Conservation (phyloP, 2,113 vertebrate species). For the Ceyx cyanopectus region DNA sequence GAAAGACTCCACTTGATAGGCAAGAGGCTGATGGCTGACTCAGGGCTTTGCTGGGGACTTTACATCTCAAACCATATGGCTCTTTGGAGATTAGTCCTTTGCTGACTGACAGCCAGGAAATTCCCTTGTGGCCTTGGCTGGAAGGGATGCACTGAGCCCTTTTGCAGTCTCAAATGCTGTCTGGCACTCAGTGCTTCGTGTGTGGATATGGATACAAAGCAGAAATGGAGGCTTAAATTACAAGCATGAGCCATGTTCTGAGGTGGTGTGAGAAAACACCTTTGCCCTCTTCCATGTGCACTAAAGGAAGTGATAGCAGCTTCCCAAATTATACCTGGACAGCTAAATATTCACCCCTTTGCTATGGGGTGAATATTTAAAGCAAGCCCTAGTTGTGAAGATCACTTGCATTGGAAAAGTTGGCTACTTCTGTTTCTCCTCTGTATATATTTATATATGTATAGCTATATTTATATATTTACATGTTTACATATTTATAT, state of each 20-base stretch:
- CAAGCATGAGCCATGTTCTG: neutral
- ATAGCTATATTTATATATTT: no score
- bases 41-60: neutral
- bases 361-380: neutral
- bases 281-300: rapidly evolving
- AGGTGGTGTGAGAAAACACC: neutral
- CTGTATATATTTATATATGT: no score
- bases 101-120: neutral
- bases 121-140: neutral
- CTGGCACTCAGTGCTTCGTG: neutral
- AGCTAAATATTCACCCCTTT: neutral
- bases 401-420: neutral
- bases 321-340: neutral
- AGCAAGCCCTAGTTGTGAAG: neutral
- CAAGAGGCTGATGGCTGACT: neutral
- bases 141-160: neutral
- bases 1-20: neutral
- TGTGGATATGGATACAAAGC: neutral
- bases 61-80: neutral
- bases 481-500: neutral
- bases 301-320: rapidly evolving
- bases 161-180: rapidly evolving
- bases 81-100: neutral
- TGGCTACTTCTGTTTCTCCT: neutral
- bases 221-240: neutral